A percentile compares a stretch with the other conserved stretches of the same genome.
phyloP scores from a whole-genome alignment of 2,797 vertebrate genomes.

The Amblyopsis hoosieri region DNA sequence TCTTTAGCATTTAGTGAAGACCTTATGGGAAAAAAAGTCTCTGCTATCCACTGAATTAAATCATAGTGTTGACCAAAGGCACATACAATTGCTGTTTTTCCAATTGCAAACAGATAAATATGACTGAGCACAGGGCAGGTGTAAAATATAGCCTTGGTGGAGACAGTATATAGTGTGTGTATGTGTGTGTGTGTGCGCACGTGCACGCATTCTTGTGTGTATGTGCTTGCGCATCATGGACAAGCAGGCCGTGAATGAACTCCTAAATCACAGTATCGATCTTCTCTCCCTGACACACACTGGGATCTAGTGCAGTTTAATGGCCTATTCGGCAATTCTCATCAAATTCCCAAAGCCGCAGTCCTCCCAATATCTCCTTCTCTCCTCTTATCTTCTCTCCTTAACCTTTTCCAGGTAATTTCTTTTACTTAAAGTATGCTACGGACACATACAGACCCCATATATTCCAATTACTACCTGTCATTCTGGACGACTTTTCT shows the following conservation, averaged over 20 bases:
- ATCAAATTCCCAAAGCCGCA: slow-evolving; percentile 47
- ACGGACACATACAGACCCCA: no score
- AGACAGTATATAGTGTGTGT: slow-evolving; percentile 34
- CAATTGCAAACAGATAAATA: slow-evolving; percentile 43
- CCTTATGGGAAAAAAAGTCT: slow-evolving; percentile 1
- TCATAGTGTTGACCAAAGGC: slow-evolving; percentile 21
- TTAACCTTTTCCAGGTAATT: slow-evolving; percentile 12
- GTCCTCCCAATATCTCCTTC: background rate
- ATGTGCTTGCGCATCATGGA: slow-evolving; percentile 32
- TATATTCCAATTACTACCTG: no score
- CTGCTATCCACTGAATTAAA: slow-evolving; percentile 28
- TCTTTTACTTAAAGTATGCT: slow-evolving; percentile 5
- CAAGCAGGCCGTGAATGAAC: slow-evolving; percentile 58
- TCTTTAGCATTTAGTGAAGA: slow-evolving; percentile 37
- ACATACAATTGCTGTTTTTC: slow-evolving; percentile 37
- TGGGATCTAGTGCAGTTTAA: slow-evolving; percentile 63
- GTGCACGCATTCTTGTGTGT: slow-evolving; percentile 9
- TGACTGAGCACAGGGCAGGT: slow-evolving; percentile 31
- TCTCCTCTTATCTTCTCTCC: slow-evolving; percentile 24
- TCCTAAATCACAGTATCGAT: slow-evolving; percentile 74
- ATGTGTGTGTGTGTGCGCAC: slow-evolving; percentile 34
- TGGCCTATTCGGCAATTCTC: slow-evolving; percentile 57
- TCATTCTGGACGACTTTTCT: no score
- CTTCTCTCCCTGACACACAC: slow-evolving; percentile 51
- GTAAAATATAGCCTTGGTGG: slow-evolving; percentile 35